Evolutionary conservation across 2,888 invertebrate genomes (phyloP), one percentile per base, ranked within the genome.

Genomic region (Metallyticus violacea): DNA sequence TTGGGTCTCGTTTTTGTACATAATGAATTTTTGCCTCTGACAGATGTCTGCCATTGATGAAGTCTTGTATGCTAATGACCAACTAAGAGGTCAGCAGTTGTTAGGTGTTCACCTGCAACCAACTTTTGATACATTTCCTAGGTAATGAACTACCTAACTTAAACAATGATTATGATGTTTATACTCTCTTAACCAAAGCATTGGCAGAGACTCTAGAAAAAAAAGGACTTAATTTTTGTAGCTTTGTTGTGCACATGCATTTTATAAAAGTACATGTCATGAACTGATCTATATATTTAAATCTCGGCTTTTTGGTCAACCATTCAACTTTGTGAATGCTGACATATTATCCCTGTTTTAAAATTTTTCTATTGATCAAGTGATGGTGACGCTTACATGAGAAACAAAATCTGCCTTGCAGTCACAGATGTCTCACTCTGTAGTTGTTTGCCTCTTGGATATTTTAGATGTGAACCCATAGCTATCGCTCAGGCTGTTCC

Each of bases 1-100:
- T 89, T 89, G 89, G 89, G 89, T 88, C 88, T 89, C 89, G 85
- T 89, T 89, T 89, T 89, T 89, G 88, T 89, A 89, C 83, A 89
- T 89, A 88, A 89, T 86, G 87, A 87, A 87, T 88, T 89, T 88
- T 88, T 87, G 88, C 88, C 88, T 82, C 86, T 85, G 87, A 86
- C 88, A 87, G 84, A 87, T 84, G 77, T 86, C 87, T 87, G 86
- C 79, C 85, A 26, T n/a, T 29, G 40, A 83, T 29, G 26, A 81
- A 81, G 81, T 28, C 80, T 80, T 29, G 28, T 80, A 80, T 80
- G 29, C 80, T 80, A 28, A 28, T 40, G 62, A 81, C 40, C 62
- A 26, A 82, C 82, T 26, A 28, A 76, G 6, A 26, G 82, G 82
- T 82, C 76, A 62, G 26, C 27, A 26, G 30, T 22, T 26, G 29